A percentile compares a stretch with the other conserved stretches of the same genome.
Evolutionary conservation across 2,888 invertebrate genomes (phyloP).

Genomic region (Ectemnius lituratus): DNA sequence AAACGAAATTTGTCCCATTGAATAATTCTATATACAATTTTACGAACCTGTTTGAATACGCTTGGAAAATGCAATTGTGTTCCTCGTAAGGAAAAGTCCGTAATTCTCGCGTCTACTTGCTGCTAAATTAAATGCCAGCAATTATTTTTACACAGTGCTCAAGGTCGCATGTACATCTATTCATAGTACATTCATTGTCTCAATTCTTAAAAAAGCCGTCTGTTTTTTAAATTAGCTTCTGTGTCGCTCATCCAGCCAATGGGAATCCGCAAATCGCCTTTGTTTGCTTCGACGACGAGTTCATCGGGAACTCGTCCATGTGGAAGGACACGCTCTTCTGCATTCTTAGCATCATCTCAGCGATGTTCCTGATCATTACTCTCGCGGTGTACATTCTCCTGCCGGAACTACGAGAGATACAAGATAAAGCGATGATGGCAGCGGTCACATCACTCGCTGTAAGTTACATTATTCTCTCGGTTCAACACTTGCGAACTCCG

Average conservation of each 20-base stretch:
- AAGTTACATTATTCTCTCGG: conserved; percentile 81
- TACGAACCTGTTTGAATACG: too few species aligned
- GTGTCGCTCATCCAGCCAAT: conserved; percentile 57
- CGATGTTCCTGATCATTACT: conserved; percentile 81
- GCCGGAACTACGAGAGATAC: conserved; percentile 82
- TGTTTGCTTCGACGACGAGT: conserved; percentile 68
- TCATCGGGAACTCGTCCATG: background rate
- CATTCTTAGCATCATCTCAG: conserved; percentile 78
- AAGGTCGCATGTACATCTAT: too few species aligned
- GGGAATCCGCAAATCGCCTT: conserved; percentile 64
- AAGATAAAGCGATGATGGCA: conserved; percentile 84
- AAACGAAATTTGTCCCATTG: too few species aligned
- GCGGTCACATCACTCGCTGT: conserved; percentile 81
- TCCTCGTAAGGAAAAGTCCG: too few species aligned
- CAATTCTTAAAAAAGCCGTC: too few species aligned
- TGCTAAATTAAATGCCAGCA: too few species aligned
- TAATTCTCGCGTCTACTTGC: too few species aligned
- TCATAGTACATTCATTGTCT: too few species aligned
- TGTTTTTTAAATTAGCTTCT: conserved; percentile 68
- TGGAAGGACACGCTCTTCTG: conserved; percentile 63
- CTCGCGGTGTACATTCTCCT: conserved; percentile 81
- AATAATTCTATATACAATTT: too few species aligned
- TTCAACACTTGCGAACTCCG: conserved; percentile 79
- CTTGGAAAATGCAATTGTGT: too few species aligned
- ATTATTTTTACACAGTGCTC: too few species aligned